Base-by-base conservation (phyloP, 2,888 invertebrate species). In the Leuctra nigra region DNA sequence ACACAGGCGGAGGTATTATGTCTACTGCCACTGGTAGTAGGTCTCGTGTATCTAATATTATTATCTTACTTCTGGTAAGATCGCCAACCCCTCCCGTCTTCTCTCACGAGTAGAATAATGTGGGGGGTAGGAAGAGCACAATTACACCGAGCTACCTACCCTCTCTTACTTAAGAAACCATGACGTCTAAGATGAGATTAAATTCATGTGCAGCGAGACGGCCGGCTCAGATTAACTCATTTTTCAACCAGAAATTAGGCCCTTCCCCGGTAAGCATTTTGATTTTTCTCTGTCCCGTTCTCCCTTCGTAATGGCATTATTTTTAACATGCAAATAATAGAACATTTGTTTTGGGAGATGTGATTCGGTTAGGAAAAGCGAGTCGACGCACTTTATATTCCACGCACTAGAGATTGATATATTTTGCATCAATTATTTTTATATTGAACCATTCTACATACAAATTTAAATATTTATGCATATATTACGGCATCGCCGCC, bases 221-320 rank as follows among this genome's bases (percentile, higher is more conserved):
- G 58, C 50, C 57, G 23, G 53, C 60, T n/a, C 13, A 61, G 57
- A 59, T 61, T 59, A 61, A 57, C 59, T 61, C 59, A 61, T 61
- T 61, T 59, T 59, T 61, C 61, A 61, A 48, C 41, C 35, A 53
- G 55, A 56, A 55, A 58, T 60, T 60, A 58, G 55, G 56, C 53
- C 47, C 57, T 54, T 46, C 18, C 53, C 33, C 41, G 54, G 56
- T 53, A 52, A 55, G 59, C 59, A 59, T 60, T 60, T 60, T 56
- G 54, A 41, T 56, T 56, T 54, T 23, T 38, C 20, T 35, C 46
- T 50, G 18, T 14, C 50, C 39, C 11, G 13, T 50, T 20, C 36
- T 13, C 25, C 6, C 50, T 18, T 47, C 44, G n/a, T 57, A 53
- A 57, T 57, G 53, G 46, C 53, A 57, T n/a, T n/a, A n/a, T 57